Percentiles rank a stretch among this genome's conserved stretches.
Evolutionary conservation across 92 coral and sea anemone species (phyloP).

Genomic region (Isaurus tuberculatus): DNA sequence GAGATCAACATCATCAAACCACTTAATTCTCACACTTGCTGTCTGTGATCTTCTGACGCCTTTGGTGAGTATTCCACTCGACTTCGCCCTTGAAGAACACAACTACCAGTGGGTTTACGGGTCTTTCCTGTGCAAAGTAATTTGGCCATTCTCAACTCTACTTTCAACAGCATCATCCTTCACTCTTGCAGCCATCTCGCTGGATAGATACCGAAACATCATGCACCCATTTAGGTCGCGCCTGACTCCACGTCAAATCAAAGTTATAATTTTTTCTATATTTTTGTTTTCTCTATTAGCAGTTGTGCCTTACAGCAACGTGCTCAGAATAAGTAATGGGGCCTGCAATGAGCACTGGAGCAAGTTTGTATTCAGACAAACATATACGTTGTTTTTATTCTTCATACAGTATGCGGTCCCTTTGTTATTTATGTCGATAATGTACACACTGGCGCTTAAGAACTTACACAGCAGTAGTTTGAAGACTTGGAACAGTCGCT

Average conservation of each 20-base stretch:
- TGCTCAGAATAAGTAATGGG: slow-evolving; percentile 47
- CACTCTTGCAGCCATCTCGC: slow-evolving; percentile 87
- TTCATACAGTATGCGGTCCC: slow-evolving; percentile 85
- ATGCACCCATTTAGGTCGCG: slow-evolving; percentile 93
- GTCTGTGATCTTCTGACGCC: slow-evolving; percentile 93
- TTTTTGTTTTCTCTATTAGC: slow-evolving; percentile 68
- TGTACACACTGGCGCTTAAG: slow-evolving; percentile 83
- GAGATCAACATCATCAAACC: slow-evolving; percentile 78
- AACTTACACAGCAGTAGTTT: slow-evolving; percentile 70
- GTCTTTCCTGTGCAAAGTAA: slow-evolving; percentile 73
- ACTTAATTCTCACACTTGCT: slow-evolving; percentile 84
- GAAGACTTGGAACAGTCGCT: slow-evolving; percentile 53
- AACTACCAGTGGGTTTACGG: slow-evolving; percentile 82
- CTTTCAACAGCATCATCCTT: slow-evolving; percentile 86
- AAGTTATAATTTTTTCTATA: slow-evolving; percentile 65
- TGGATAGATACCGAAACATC: slow-evolving; percentile 91
- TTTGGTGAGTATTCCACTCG: slow-evolving; percentile 85
- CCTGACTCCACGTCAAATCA: slow-evolving; percentile 75
- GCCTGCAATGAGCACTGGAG: slow-evolving; percentile 86
- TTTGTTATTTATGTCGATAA: slow-evolving; percentile 73
- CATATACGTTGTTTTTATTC: slow-evolving; percentile 76
- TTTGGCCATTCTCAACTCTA: slow-evolving; percentile 87
- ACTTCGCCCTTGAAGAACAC: slow-evolving; percentile 75
- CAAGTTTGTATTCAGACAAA: slow-evolving; percentile 57
- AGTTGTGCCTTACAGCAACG: slow-evolving; percentile 81